Evolutionary conservation across 92 coral and sea anemone genomes (phyloP).

Genomic region (Epizoanthus illoricatus): DNA sequence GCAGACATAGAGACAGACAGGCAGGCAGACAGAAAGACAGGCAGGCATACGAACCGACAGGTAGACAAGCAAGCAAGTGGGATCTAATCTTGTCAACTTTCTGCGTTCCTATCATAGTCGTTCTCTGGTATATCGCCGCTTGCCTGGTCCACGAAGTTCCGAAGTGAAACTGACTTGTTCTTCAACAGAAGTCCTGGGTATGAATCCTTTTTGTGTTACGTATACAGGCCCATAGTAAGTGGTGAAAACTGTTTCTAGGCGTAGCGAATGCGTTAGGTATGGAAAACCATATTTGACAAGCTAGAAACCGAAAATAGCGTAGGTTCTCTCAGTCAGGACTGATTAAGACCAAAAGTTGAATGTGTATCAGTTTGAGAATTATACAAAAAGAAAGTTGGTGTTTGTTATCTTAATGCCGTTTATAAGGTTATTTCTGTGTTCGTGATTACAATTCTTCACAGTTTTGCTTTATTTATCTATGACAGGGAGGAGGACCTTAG

Average conservation of each 20-base stretch:
- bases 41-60: background rate
- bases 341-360: no score
- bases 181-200: constrained; percentile 59
- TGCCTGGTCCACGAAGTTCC: constrained; percentile 88
- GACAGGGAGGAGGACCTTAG: constrained; percentile 58
- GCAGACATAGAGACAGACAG: background rate
- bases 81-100: background rate
- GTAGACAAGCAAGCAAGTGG: background rate
- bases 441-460: background rate
- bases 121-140: constrained; percentile 58
- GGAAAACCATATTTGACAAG: no score
- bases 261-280: no score
- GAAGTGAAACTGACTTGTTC: constrained; percentile 84
- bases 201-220: background rate
- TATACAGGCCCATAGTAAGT: background rate
- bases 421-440: background rate
- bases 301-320: no score
- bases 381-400: no score
- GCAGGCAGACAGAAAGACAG: background rate
- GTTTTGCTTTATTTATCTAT: constrained; percentile 3
- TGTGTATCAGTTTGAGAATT: no score
- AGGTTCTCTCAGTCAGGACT: no score
- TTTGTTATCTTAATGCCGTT: no score
- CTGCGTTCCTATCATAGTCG: constrained; percentile 39
- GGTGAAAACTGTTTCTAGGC: no score